Percentiles rank a stretch among this genome's conserved stretches.
phyloP scores from a whole-genome alignment of 2,797 vertebrate genomes.

The Tympanoctomys barrerae region DNA sequence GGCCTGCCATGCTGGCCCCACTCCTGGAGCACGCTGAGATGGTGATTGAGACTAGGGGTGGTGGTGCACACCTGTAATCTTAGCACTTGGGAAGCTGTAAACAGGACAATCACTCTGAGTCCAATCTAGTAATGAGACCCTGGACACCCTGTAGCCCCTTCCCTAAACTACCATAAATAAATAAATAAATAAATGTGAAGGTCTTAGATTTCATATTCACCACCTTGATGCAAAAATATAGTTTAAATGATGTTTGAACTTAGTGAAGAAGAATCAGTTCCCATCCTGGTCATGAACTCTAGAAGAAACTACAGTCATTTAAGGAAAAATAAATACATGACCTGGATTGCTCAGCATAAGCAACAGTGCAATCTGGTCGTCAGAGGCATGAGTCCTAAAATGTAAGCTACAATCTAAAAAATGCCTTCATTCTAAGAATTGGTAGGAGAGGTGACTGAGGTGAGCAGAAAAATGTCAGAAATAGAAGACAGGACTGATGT shows the following conservation, averaged over 20 bases:
- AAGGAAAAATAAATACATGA: background rate
- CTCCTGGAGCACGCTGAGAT: no score
- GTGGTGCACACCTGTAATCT: no score
- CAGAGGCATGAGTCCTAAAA: background rate
- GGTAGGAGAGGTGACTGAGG: background rate
- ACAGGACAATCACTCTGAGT: no score
- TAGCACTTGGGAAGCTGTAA: no score
- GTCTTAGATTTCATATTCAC: background rate
- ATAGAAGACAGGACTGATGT: background rate
- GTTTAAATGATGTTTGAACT: background rate
- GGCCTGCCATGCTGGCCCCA: no score
- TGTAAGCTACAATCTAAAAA: background rate
- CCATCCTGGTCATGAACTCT: background rate
- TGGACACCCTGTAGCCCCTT: no score
- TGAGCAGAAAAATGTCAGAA: background rate
- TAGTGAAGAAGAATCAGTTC: background rate
- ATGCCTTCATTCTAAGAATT: background rate
- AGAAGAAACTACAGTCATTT: background rate
- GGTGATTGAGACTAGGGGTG: no score
- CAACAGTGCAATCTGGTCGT: background rate
- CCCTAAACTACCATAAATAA: no score
- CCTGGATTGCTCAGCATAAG: background rate
- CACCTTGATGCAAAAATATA: background rate
- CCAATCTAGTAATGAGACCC: no score
- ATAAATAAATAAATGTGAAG: background rate